Evolutionary conservation across 23 tunicate genomes (phyloP), one percentile per base, ranked within the genome.

Genomic region (Corella eumyota): DNA sequence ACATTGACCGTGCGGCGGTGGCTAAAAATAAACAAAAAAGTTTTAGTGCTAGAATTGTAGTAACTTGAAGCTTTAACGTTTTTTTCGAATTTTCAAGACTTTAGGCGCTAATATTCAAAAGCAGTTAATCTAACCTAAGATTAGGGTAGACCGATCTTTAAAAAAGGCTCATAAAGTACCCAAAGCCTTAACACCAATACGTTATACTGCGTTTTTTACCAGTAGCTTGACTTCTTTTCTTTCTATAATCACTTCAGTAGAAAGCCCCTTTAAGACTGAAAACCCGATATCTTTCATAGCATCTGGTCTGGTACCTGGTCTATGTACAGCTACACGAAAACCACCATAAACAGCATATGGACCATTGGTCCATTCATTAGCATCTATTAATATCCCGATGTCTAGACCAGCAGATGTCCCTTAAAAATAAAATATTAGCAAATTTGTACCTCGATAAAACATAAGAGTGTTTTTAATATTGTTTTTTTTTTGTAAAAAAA

Each of bases 1-100:
- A 53, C 79, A 73, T 34, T 61, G 61, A 6, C 79, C 79, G 60
- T 62, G 47, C n/a, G 79, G 79, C 17, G 70, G 70, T 28, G 62
- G 54, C 79, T 73, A 62, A n/a, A 46, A 59, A 9, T 9, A 40
- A 40, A 11, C 13, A 15, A 15, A n/a, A n/a, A n/a, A n/a, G n/a
- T n/a, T n/a, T n/a, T n/a, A n/a, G n/a, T n/a, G n/a, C n/a, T n/a
- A n/a, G n/a, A n/a, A n/a, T n/a, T n/a, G n/a, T n/a, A n/a, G n/a
- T n/a, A n/a, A n/a, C n/a, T n/a, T n/a, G n/a, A n/a, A n/a, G n/a
- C n/a, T n/a, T n/a, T n/a, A n/a, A n/a, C n/a, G n/a, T n/a, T n/a
- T n/a, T n/a, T n/a, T n/a, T n/a, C n/a, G n/a, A n/a, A n/a, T n/a
- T n/a, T n/a, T n/a, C n/a, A n/a, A n/a, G n/a, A n/a, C n/a, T n/a